Evolutionary conservation across 2,888 invertebrate genomes (phyloP).

Genomic region (Thera obeliscata): DNA sequence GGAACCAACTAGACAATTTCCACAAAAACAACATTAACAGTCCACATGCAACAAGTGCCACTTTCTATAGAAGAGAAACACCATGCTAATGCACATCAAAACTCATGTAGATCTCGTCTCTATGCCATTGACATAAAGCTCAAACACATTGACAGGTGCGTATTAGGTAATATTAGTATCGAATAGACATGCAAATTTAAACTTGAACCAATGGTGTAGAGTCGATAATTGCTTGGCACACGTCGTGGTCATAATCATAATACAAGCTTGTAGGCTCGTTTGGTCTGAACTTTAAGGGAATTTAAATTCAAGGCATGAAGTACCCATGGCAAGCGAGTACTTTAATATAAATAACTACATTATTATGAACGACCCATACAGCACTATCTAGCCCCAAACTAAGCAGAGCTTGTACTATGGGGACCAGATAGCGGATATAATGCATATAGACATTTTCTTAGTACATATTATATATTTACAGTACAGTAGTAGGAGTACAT

Average conservation of each 20-base stretch:
- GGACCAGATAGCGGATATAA: no score
- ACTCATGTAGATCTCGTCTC: conserved; percentile 40
- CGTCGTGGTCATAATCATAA: conserved; percentile 13
- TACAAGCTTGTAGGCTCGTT: conserved; percentile 42
- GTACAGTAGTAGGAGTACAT: no score
- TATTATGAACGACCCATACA: no score
- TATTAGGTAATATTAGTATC: conserved; percentile 75
- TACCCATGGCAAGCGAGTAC: conserved; percentile 1
- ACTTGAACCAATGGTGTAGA: conserved; percentile 17
- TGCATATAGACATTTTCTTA: no score
- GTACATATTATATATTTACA: no score
- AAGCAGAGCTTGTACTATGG: no score
- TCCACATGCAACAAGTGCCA: conserved; percentile 67
- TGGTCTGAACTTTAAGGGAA: conserved; percentile 31
- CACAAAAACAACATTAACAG: conserved; percentile 77
- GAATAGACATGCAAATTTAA: conserved; percentile 19
- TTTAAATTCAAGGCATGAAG: conserved; percentile 41
- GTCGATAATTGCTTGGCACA: conserved; percentile 19
- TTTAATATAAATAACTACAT: neutral
- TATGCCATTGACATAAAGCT: conserved; percentile 27
- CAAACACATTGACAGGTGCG: conserved; percentile 41
- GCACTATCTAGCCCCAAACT: no score
- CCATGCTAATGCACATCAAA: conserved; percentile 62
- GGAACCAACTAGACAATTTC: conserved; percentile 64
- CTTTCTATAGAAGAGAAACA: conserved; percentile 75